Evolutionary conservation across 2,797 vertebrate genomes (phyloP).

Genomic region (Helarctos malayanus): DNA sequence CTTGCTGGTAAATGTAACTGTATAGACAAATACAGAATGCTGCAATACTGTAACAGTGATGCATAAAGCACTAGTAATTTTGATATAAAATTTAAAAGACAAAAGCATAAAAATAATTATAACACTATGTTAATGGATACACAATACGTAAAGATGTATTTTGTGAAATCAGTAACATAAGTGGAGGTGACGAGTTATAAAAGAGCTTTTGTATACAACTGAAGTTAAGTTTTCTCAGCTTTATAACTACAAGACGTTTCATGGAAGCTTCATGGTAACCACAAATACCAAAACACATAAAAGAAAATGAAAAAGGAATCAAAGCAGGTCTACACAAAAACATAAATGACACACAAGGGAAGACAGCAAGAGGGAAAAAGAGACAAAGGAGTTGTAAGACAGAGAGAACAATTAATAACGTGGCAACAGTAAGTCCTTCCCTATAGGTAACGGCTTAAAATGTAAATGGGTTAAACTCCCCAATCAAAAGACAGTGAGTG

Average conservation of each 20-base stretch:
- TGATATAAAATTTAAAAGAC: background rate
- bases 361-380: background rate
- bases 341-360: background rate
- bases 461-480: background rate
- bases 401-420: background rate
- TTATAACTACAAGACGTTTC: background rate
- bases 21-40: background rate
- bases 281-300: background rate
- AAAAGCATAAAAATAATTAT: background rate
- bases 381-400: background rate
- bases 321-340: background rate
- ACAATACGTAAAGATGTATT: background rate
- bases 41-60: background rate
- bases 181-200: background rate
- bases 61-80: background rate
- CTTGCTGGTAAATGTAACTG: background rate
- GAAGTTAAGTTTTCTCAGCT: background rate
- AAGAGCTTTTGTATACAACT: background rate
- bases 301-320: background rate
- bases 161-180: background rate
- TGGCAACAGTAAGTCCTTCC: background rate
- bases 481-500: background rate
- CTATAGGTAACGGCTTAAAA: background rate
- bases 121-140: background rate
- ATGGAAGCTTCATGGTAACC: background rate